A percentile compares a stretch with the other conserved stretches of the same genome.
These are phyloP conservation scores for Leptogaster cylindrica DNA, from an alignment of 2,888 invertebrate genomes.

Conservation along the genomic window DNA sequence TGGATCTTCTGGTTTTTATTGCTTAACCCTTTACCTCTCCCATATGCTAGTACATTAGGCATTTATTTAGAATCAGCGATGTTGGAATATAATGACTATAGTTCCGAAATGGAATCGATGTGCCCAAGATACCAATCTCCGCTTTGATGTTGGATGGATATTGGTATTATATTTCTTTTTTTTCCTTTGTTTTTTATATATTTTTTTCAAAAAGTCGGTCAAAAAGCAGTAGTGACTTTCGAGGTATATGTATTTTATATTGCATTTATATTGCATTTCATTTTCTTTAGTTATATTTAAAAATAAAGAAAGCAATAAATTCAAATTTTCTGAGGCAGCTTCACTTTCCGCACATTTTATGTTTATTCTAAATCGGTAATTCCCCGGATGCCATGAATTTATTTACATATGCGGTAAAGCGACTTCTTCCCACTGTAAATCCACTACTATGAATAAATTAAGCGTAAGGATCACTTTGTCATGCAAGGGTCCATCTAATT, in stretches of 20 bases:
- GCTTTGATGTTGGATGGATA: no score
- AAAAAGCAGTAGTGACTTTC: no score
- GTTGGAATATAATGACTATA: no score
- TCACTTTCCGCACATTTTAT: no score
- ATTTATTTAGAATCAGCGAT: not conserved
- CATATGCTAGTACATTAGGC: constrained; percentile 14
- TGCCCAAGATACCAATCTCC: not conserved
- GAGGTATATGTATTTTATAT: no score
- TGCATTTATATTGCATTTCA: no score
- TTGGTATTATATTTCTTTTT: no score
- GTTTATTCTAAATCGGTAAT: not conserved
- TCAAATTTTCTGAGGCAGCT: no score
- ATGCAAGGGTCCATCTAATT: constrained; percentile 13
- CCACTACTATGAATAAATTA: constrained; percentile 22
- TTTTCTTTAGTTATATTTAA: no score
- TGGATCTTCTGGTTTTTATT: constrained; percentile 35
- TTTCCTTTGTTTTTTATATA: no score
- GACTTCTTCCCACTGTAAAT: constrained; percentile 4
- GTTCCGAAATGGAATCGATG: not conserved
- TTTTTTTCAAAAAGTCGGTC: no score
- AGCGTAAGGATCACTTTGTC: not conserved
- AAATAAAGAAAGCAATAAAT: no score
- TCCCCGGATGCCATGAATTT: constrained; percentile 7
- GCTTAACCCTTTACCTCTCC: constrained; percentile 16
- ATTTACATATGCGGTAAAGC: constrained; percentile 32